phyloP scores from a whole-genome alignment of 37 sponge, comb jelly and placozoan genomes.

The Oopsacas minuta region DNA sequence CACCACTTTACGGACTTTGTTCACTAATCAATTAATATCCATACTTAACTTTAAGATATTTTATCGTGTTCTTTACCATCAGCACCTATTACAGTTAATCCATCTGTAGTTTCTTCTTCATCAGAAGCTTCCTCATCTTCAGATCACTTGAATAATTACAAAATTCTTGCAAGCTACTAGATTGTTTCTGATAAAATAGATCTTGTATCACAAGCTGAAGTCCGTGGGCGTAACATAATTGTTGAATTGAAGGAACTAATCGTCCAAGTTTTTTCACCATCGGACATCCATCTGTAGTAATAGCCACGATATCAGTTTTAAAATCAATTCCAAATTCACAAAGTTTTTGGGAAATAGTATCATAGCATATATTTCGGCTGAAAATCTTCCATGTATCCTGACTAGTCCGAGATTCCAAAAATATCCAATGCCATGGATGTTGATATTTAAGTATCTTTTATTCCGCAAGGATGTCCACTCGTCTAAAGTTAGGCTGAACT shows the following conservation, averaged over 20 bases:
- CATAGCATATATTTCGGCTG: neutral
- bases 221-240: conserved; percentile 9
- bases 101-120: neutral
- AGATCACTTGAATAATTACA: neutral
- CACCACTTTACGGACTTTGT: neutral
- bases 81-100: neutral
- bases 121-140: neutral
- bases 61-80: neutral
- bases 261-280: conserved; percentile 8
- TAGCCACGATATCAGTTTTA: neutral
- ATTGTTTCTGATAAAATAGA: neutral
- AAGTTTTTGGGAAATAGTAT: neutral
- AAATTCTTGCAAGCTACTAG: neutral
- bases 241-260: neutral
- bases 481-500: conserved; percentile 17
- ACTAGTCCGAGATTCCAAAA: neutral
- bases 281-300: conserved; percentile 9
- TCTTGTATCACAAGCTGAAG: conserved; percentile 16
- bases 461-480: conserved; percentile 6
- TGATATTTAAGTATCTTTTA: conserved; percentile 18
- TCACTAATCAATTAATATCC: neutral
- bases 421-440: conserved; percentile 1
- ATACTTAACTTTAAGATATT: neutral
- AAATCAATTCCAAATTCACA: neutral
- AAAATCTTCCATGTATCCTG: conserved; percentile 1